Conservation (phyloP, 2,888 invertebrate genomes). For the Plebejus argus region DNA sequence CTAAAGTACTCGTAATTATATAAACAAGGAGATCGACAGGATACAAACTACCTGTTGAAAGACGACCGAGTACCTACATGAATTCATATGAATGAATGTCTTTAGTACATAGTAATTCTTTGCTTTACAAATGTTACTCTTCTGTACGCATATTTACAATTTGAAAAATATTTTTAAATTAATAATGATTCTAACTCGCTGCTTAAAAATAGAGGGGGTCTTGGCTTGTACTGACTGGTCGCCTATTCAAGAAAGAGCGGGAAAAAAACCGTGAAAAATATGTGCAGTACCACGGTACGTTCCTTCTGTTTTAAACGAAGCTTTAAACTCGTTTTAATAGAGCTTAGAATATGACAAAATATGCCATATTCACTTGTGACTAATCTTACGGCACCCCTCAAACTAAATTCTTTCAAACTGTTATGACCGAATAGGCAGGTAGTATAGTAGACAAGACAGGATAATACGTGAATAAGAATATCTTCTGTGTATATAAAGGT, state of each 20-base stretch:
- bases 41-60: too few species aligned
- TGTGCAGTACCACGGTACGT: constrained; percentile 4
- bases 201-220: background rate
- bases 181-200: background rate
- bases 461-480: background rate
- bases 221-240: constrained; percentile 1
- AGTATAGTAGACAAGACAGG: background rate
- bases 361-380: constrained; percentile 2
- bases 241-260: background rate
- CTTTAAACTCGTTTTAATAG: background rate
- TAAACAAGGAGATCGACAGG: background rate
- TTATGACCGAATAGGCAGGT: background rate
- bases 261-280: background rate
- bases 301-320: background rate
- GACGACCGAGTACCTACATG: too few species aligned
- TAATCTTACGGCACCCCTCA: background rate
- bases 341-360: background rate
- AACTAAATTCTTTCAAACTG: background rate
- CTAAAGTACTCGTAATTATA: background rate
- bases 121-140: too few species aligned
- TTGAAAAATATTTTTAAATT: background rate
- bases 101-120: too few species aligned
- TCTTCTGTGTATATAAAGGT: background rate
- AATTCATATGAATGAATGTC: too few species aligned
- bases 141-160: background rate